These are phyloP conservation scores for Bucco capensis DNA, from an alignment of 2,113 vertebrate species.

Conservation along the genomic window DNA sequence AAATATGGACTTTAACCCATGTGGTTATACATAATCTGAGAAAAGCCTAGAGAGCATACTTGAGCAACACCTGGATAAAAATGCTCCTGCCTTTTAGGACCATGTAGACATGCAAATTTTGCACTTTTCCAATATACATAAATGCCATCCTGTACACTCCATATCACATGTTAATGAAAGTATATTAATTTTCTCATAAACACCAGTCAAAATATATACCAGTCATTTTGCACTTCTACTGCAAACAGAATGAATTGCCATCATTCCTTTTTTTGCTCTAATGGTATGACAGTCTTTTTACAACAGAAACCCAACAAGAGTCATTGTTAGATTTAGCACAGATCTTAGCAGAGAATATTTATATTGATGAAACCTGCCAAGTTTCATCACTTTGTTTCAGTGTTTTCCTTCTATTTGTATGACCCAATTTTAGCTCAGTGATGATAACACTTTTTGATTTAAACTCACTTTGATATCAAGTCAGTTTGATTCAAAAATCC, in stretches of 20 bases:
- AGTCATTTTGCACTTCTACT: background rate
- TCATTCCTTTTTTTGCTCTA: background rate
- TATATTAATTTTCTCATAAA: background rate
- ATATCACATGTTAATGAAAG: background rate
- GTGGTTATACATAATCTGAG: background rate
- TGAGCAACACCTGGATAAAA: background rate
- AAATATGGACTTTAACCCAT: background rate
- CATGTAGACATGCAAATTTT: background rate
- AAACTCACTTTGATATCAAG: constrained; percentile 59
- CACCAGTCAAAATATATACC: background rate
- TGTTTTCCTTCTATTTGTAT: constrained; percentile 56
- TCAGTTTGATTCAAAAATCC: constrained; percentile 56
- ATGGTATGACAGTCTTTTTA: background rate
- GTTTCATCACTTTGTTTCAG: constrained; percentile 31
- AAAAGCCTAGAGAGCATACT: background rate
- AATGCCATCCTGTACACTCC: background rate
- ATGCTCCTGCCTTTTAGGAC: background rate
- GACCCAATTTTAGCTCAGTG: constrained; percentile 61
- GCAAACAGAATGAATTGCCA: background rate
- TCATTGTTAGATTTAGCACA: constrained; percentile 26
- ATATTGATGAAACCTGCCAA: constrained; percentile 42
- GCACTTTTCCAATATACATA: background rate
- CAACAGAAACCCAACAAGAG: background rate
- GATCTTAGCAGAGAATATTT: constrained; percentile 37
- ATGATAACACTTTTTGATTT: constrained; percentile 68